Base-by-base conservation (phyloP, 2,797 vertebrate genomes). In the Hydrolagus colliei region DNA sequence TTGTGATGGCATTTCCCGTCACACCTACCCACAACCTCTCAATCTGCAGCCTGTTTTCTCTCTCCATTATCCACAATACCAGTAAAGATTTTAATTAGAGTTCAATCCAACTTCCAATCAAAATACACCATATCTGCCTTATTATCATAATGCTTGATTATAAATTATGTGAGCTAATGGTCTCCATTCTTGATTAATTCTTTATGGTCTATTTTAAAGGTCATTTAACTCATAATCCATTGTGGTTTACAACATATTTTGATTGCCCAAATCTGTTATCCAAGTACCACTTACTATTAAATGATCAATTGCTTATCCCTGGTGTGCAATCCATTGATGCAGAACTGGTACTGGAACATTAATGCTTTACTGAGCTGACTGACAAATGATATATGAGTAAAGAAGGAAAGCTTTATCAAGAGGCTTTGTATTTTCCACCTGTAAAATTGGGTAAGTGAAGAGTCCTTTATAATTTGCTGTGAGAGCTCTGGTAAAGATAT, bases 191-290 rank as follows among this genome's bases (percentile, higher is more conserved):
- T 68, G 65, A 84, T 52, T 41, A 68, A 84, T 27, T 11, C 10
- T 35, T 80, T 84, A 65, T 71, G 65, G 32, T 84, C 32, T 84
- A 65, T 32, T 84, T 84, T 68, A 41, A 67, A 71, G 65, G 65
- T 52, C 41, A 27, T 20, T 82, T 86, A 86, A 87, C 87, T 67
- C 89, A 59, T 73, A 88, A 86, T 89, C 76, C 87, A n/a, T 86
- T 84, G 16, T 85, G 87, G 61, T 88, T 88, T 86, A 74, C 1
- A 63, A 85, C 88, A 85, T 88, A 91, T 88, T 32, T 87, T 75
- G 74, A 89, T 89, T 88, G 89, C 90, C 88, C 85, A 88, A 89
- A 86, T 59, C n/a, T 72, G 61, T 88, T 89, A 87, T 5, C 87
- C 77, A 87, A 78, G 59, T 9, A 88, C 72, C 68, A 86, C 89